Base-by-base conservation (phyloP, 2,113 vertebrate species). In the Leptobrachium leishanense region DNA sequence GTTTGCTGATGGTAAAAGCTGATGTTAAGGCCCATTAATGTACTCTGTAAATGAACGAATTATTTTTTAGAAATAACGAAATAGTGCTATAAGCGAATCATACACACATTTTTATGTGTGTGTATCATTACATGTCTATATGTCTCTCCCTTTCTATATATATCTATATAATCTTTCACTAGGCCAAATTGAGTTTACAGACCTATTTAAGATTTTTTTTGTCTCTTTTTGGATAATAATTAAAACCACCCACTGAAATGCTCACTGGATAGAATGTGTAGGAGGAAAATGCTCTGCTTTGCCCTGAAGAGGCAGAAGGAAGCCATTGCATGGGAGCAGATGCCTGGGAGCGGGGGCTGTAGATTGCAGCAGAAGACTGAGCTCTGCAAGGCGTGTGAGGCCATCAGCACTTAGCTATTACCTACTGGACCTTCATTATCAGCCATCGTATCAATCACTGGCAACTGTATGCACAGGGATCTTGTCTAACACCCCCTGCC, bases 391-490 rank as follows among this genome's bases (percentile, higher is more conserved):
- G 82, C 79, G 79, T 82, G 57, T 65, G 71, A 72, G 54, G 69
- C 66, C 77, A 80, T 80, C 71, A 80, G 70, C 70, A 77, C 77
- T 74, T 41, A 67, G 62, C 77, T 80, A 74, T 80, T 80, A 80
- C 77, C 77, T 80, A 80, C 70, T 50, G 53, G 63, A 80, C 77
- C 77, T 67, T 63, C 77, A 80, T 80, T 80, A 80, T 80, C 77
- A 46, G 77, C 70, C 77, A 80, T 80, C 77, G 73, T 80, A 80
- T 80, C 77, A 80, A 80, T 80, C 77, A 76, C 74, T 76, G 68
- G 64, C 74, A 88, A 84, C 71, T 80, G 82, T 77, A 86, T 86
- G 86, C 85, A 88, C 90, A 90, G 82, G 82, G 83, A 68, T 55
- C 43, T 55, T 76, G 74, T 76, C 64, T 44, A 55, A 54, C 63